phyloP scores from a whole-genome alignment of 2,888 invertebrate species.

The Caradrina kadenii region DNA sequence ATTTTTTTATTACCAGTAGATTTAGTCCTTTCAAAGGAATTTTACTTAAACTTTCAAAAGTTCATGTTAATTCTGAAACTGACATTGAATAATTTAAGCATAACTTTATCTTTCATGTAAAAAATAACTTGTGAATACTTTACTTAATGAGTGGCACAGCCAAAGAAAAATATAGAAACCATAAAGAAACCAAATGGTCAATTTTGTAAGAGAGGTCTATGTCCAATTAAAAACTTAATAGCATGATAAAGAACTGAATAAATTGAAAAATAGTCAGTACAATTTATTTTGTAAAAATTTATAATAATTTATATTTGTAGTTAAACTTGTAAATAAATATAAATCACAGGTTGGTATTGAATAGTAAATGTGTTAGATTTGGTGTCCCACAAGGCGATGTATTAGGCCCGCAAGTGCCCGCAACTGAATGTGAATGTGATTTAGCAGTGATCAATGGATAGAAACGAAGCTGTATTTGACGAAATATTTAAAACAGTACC shows the following conservation, averaged over 20 bases:
- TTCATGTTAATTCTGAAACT: too few relatives aligned
- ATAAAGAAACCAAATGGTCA: too few relatives aligned
- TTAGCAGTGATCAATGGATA: conserved; percentile 59
- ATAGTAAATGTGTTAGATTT: conserved; percentile 70
- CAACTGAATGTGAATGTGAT: conserved; percentile 68
- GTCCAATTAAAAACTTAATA: not conserved
- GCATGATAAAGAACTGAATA: too few relatives aligned
- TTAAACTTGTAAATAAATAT: conserved; percentile 52
- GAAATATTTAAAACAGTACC: not conserved
- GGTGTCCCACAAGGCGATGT: conserved; percentile 74
- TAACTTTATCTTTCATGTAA: too few relatives aligned
- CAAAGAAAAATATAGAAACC: too few relatives aligned
- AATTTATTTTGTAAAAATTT: conserved; percentile 2
- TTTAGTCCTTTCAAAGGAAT: too few relatives aligned
- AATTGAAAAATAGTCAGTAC: not conserved
- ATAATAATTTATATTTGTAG: conserved; percentile 23
- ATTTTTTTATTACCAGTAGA: not conserved
- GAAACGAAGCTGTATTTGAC: conserved; percentile 65
- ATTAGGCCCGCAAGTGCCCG: conserved; percentile 68
- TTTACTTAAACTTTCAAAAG: too few relatives aligned
- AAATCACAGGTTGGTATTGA: conserved; percentile 53
- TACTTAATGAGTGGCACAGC: too few relatives aligned
- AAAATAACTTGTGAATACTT: too few relatives aligned
- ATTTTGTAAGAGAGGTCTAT: not conserved
- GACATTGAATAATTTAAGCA: too few relatives aligned